phyloP scores from a whole-genome alignment of 2,797 vertebrate genomes.

The Forpus xanthops region DNA sequence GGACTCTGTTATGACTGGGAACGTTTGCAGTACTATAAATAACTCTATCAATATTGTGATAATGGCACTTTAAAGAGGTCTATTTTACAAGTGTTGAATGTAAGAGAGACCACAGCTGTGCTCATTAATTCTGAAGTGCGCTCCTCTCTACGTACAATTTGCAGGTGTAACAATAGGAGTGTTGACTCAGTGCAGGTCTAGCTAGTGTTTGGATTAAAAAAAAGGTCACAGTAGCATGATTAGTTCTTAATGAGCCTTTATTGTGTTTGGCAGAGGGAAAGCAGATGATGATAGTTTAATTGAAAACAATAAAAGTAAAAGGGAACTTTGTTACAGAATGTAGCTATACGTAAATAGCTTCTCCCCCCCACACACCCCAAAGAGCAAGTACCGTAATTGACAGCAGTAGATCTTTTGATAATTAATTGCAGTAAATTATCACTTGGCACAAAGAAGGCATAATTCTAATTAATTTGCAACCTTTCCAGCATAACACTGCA shows the following conservation, averaged over 20 bases:
- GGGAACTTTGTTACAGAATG: conserved; percentile 74
- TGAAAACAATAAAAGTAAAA: conserved; percentile 77
- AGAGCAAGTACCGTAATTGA: conserved; percentile 77
- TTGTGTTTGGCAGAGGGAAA: conserved; percentile 78
- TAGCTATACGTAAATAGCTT: conserved; percentile 70
- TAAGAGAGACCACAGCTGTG: conserved; percentile 80
- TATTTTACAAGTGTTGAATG: conserved; percentile 79
- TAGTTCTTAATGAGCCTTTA: conserved; percentile 73
- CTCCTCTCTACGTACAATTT: conserved; percentile 70
- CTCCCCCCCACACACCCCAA: conserved; percentile 51
- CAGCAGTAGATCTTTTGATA: conserved; percentile 83
- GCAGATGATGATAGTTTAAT: conserved; percentile 79
- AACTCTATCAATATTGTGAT: conserved; percentile 87
- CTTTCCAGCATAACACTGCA: conserved; percentile 77
- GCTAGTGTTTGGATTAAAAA: conserved; percentile 74
- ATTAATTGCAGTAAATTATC: conserved; percentile 85
- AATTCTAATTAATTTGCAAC: conserved; percentile 85
- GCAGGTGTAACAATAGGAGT: conserved; percentile 81
- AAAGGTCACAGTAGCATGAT: conserved; percentile 76
- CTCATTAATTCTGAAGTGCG: conserved; percentile 82
- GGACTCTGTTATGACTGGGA: conserved; percentile 82
- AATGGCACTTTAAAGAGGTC: conserved; percentile 84
- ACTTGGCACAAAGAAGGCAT: conserved; percentile 83
- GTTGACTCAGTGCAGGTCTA: conserved; percentile 73
- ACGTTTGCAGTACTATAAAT: conserved; percentile 81